Conservation (phyloP, 2,113 vertebrate species). For the Odobenus rosmarus region DNA sequence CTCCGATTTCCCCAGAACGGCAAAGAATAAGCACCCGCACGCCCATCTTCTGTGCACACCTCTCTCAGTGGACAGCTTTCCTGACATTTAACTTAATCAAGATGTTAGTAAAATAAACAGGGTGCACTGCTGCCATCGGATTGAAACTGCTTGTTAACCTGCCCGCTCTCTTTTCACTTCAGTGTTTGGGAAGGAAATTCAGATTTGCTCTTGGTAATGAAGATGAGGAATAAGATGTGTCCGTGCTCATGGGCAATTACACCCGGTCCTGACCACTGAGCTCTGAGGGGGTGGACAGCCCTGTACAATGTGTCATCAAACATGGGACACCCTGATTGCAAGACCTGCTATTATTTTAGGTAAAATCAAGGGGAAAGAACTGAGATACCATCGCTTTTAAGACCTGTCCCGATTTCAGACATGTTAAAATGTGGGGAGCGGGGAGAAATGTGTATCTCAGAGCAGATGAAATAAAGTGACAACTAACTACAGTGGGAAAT, state of each 20-base stretch:
- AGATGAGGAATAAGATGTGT: not conserved
- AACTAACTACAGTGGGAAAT: not conserved
- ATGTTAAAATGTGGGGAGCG: not conserved
- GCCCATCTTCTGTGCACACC: rapidly evolving
- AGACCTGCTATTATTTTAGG: not conserved
- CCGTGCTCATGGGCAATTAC: not conserved
- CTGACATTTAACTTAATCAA: slow-evolving; percentile 59
- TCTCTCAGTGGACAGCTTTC: not conserved
- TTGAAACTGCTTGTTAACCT: not conserved
- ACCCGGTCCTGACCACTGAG: not conserved
- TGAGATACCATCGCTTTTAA: not conserved
- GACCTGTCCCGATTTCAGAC: not conserved
- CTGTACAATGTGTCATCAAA: not conserved
- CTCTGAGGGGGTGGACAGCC: not conserved
- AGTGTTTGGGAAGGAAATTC: not conserved
- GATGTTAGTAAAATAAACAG: slow-evolving; percentile 40
- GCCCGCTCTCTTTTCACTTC: not conserved
- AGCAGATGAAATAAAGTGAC: not conserved
- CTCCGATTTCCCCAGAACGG: not conserved
- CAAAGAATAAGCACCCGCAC: not conserved
- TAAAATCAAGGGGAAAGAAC: not conserved
- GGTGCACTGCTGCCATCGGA: rapidly evolving
- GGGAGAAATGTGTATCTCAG: not conserved
- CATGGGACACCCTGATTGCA: not conserved
- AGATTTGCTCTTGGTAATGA: not conserved